Evolutionary conservation across 2,113 vertebrate genomes (phyloP), one percentile per base, ranked within the genome.

Genomic region (Lonchura striata): DNA sequence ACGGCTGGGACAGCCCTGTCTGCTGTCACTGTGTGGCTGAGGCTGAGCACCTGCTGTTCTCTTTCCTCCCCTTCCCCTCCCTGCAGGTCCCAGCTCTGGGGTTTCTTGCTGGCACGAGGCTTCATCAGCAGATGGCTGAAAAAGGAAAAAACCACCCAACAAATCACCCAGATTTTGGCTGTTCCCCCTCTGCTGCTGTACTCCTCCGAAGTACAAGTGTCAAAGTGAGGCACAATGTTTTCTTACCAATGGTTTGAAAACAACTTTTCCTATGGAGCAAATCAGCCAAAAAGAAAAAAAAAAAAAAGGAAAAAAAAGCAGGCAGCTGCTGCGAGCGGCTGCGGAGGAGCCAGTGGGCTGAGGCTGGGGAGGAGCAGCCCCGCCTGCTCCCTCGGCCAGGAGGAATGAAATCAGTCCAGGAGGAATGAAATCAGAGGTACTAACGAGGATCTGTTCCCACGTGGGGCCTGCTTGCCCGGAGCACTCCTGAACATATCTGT

Each of bases 21-120:
- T 50, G 85, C 64, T 16, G 46, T 33, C 31, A 3, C 2, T 2
- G 41, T 13, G 49, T 1, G 6, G 15, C 69, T 46, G 70, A 30
- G 49, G 66, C 81, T 65, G 72, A 91, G 49, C 54, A 6, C 2
- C 0, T 8, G 13, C 70, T 14, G 1, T 89, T 95, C 92, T 71
- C 64, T 28, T 57, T 72, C 59, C 68, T 23, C 27, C 60, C 60
- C 27, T 31, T 41, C 28, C 39, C 33, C 72, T 60, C 50, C 31
- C 80, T 52, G 33, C 93, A 98, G 98, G 72, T 96, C 89, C 85
- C 94, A 47, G 92, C 47, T 6, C 78, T 90, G 94, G 52, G 75
- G 30, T 90, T 94, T 88, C 15, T 80, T 78, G 94, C 86, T 94
- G 96, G 96, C 92, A 25, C 46, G 2, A 60, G 60, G 68, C 93